Evolutionary conservation across 2,113 vertebrate species (phyloP), one percentile per base, ranked within the genome.

Genomic region (Oreochromis niloticus): DNA sequence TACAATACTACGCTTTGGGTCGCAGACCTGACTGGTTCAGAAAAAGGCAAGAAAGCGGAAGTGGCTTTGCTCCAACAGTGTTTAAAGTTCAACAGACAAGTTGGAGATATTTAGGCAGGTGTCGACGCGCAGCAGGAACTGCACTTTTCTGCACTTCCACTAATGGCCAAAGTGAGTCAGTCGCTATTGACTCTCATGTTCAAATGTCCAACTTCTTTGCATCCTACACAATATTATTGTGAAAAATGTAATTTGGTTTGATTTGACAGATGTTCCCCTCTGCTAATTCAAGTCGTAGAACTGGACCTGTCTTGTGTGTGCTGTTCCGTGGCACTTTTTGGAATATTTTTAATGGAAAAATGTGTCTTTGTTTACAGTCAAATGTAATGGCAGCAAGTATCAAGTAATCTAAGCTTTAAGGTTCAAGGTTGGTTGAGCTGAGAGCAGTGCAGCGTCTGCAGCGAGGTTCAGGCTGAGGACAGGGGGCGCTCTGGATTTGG

Each of bases 311-410:
- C 68, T 43, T 43, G 39, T 73, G 41, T 46, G 68, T 73, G 13
- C 0, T 52, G 27, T 0, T 27, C 27, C 27, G 27, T 7, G 43
- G 46, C 27, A 30, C 46, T 0, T 52, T 50, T 52, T 78, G 46
- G 4, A 78, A 52, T 2, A n/a, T 32, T 52, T 48, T 34, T 32
- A 78, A 27, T 46, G 14, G 63, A 41, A 14, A 9, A 71, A 43
- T 48, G 41, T 75, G 41, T 48, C 24, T 30, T 75, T 75, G 43
- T 48, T 75, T 48, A 30, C 9, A 27, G 43, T 7, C 46, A 48
- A 78, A 32, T 52, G 4, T 0, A 48, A 46, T 34, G 11, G 46
- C 46, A 52, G 46, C 46, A 7, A 50, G 16, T 52, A 66, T 32
- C 73, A 13, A 78, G 46, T 50, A 78, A 50, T 52, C 27, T 12